A percentile compares a stretch with the other conserved stretches of the same genome.
These are phyloP conservation scores for Camptogramma bilineatum DNA, from an alignment of 2,888 invertebrate genomes.

Conservation along the genomic window DNA sequence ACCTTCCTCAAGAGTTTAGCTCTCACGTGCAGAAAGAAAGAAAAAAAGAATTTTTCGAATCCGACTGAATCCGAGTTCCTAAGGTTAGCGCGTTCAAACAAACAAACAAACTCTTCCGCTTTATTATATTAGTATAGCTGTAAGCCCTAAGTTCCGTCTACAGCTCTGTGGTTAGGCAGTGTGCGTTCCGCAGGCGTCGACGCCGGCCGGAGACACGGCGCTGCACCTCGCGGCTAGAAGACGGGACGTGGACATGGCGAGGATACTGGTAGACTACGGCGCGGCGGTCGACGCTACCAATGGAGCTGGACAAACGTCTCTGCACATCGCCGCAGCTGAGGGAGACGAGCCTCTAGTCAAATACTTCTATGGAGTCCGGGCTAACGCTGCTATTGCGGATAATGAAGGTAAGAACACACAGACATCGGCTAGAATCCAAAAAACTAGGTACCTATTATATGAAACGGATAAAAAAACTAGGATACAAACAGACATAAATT, in stretches of 20 bases:
- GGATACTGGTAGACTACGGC: slow-evolving; percentile 96
- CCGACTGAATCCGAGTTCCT: too few relatives aligned
- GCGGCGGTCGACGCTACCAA: slow-evolving; percentile 96
- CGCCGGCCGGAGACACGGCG: slow-evolving; percentile 96
- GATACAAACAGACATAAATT: too few relatives aligned
- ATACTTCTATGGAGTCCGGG: slow-evolving; percentile 97
- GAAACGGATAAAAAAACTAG: too few relatives aligned
- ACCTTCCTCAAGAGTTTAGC: too few relatives aligned
- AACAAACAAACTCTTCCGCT: too few relatives aligned
- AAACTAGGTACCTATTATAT: too few relatives aligned
- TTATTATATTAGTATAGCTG: too few relatives aligned
- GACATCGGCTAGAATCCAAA: too few relatives aligned
- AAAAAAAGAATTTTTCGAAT: too few relatives aligned
- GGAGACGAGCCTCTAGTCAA: slow-evolving; percentile 98
- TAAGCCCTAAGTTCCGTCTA: neutral
- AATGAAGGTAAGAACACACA: slow-evolving; percentile 70
- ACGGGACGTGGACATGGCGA: slow-evolving; percentile 96
- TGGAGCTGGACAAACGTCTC: slow-evolving; percentile 96
- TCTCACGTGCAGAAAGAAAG: too few relatives aligned
- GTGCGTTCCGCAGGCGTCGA: slow-evolving; percentile 85
- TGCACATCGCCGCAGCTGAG: slow-evolving; percentile 98
- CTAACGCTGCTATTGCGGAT: slow-evolving; percentile 97
- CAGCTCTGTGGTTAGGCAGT: slow-evolving; percentile 26
- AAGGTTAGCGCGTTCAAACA: too few relatives aligned
- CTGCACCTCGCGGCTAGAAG: slow-evolving; percentile 97